These are phyloP conservation scores for Phyllopteryx taeniolatus DNA, from an alignment of 2,113 vertebrate genomes.

Conservation along the genomic window DNA sequence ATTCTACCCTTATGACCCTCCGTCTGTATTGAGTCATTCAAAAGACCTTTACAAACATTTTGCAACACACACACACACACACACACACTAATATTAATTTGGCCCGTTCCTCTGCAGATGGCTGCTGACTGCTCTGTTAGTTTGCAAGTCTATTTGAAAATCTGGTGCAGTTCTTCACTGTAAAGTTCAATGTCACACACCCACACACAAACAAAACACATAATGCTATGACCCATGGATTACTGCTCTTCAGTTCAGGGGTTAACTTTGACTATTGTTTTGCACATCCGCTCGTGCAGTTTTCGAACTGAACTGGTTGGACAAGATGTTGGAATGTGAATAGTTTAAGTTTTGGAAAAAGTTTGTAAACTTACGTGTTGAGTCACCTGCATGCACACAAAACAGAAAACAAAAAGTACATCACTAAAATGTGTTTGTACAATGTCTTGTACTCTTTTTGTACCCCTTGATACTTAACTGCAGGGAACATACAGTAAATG, in stretches of 20 bases:
- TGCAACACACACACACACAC: slow-evolving; percentile 36
- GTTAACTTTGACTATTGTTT: background rate
- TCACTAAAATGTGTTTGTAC: background rate
- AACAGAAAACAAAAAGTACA: background rate
- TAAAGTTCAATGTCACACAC: slow-evolving; percentile 35
- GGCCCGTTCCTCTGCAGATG: slow-evolving; percentile 45
- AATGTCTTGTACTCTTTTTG: background rate
- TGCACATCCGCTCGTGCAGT: too few species aligned
- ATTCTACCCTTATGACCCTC: slow-evolving; percentile 58
- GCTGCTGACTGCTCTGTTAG: slow-evolving; percentile 44
- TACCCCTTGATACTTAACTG: background rate
- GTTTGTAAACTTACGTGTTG: background rate
- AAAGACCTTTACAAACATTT: slow-evolving; percentile 53
- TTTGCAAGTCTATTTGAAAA: slow-evolving; percentile 38
- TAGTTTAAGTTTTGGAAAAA: background rate
- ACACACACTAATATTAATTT: slow-evolving; percentile 14
- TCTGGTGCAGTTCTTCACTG: slow-evolving; percentile 34
- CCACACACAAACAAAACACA: slow-evolving; percentile 16
- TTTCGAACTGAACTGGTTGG: too few species aligned
- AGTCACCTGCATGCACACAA: slow-evolving; percentile 13
- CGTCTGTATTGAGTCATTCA: slow-evolving; percentile 63
- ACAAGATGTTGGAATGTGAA: too few species aligned
- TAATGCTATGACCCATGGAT: background rate
- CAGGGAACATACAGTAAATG: background rate
- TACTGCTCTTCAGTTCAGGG: background rate